Base-by-base conservation (phyloP, 1,140 invertebrate species). In the Pogonognathellus flavescens region DNA sequence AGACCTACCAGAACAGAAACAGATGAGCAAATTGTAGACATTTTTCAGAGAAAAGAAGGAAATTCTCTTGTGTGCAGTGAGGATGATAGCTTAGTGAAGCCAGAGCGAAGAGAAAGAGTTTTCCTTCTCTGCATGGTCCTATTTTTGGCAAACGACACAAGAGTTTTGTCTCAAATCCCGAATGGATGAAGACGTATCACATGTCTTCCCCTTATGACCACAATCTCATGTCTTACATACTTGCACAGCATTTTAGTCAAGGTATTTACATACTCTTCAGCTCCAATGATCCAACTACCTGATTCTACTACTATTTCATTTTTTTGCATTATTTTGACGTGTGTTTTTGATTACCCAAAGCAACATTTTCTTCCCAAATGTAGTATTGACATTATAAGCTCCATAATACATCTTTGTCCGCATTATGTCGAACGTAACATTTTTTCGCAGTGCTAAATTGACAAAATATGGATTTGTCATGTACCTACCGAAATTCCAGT, bases 81-180 rank as follows among this genome's bases (percentile, higher is more conserved):
- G 41, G 70, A 76, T 31, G 70, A 76, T 49, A 76, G 70, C 41
- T 49, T 49, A 76, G 70, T 76, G 14, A 76, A 49, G 70, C 70
- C 31, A 76, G 49, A 76, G 66, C 25, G 66, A 72, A 49, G 41
- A 72, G 70, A 76, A 76, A 76, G 70, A 49, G 66, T 72, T 49
- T 62, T 49, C 41, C 66, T 70, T 41, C 66, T 76, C 70, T 76
- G 41, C 70, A 76, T 76, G 41, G 41, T 76, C 70, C 70, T 50
- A 49, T 76, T 76, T 31, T 76, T 76, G 70, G 70, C 70, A 76
- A 76, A 76, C 70, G 70, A 76, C 70, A 76, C 70, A 76, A 76
- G 70, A 76, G 70, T 76, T 76, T 76, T 76, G 70, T 76, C 70
- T 76, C 70, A 76, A 76, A 76, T 76, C 70, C 70, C 70, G 70